Conservation (phyloP, 2,888 invertebrate genomes). For the Thera britannica region DNA sequence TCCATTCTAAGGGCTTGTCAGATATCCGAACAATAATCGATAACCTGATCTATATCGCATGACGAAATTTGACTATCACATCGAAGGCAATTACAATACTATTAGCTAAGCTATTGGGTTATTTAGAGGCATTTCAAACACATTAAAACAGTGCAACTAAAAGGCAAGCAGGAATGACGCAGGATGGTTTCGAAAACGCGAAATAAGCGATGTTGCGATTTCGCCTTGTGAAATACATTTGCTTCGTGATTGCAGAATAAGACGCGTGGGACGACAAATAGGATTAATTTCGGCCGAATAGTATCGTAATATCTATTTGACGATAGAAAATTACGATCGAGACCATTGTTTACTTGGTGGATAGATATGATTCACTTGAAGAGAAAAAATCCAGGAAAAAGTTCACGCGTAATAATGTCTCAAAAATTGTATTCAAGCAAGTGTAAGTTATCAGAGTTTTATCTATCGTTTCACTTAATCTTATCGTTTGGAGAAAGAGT, state of each 20-base stretch:
- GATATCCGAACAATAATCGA: conserved; percentile 22
- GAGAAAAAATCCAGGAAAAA: conserved; percentile 10
- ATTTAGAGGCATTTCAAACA: conserved; percentile 29
- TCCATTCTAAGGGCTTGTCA: conserved; percentile 12
- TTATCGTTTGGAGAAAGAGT: conserved; percentile 60
- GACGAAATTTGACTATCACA: conserved; percentile 24
- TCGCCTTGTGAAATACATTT: conserved; percentile 79
- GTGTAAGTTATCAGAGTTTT: conserved; percentile 21
- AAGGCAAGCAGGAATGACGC: conserved; percentile 72
- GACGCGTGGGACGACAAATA: conserved; percentile 79
- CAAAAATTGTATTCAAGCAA: conserved; percentile 10
- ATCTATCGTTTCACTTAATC: conserved; percentile 71
- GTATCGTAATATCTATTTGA: conserved; percentile 53
- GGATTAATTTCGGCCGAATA: conserved; percentile 71
- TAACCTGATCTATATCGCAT: conserved; percentile 27
- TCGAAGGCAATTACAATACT: conserved; percentile 25
- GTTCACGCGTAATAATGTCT: neutral
- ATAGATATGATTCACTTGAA: conserved; percentile 1
- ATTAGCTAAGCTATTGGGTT: conserved; percentile 29
- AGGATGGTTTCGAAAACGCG: conserved; percentile 82
- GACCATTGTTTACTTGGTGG: conserved; percentile 30
- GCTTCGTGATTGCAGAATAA: conserved; percentile 71
- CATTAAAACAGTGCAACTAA: conserved; percentile 29
- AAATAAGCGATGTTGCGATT: conserved; percentile 83
- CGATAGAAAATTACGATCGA: conserved; percentile 38